Evolutionary conservation across 2,888 invertebrate species (phyloP).

Genomic region (Aromia moschata): DNA sequence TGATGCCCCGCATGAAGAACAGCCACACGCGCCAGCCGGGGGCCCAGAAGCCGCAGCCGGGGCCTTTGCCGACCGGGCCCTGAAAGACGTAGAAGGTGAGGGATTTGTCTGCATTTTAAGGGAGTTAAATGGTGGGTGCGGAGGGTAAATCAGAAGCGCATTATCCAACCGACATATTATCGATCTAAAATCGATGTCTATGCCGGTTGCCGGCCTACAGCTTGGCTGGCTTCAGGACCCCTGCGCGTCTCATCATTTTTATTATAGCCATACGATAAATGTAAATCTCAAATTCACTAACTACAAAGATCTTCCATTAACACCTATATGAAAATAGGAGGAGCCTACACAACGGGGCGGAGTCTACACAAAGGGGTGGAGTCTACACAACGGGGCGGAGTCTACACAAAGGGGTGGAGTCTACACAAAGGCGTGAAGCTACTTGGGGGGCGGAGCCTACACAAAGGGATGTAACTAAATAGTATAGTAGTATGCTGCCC

Average conservation of each 20-base stretch:
- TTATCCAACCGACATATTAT: conserved; percentile 44
- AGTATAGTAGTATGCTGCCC: too few relatives aligned
- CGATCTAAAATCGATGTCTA: conserved; percentile 48
- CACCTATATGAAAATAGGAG: too few relatives aligned
- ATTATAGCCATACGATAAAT: too few relatives aligned
- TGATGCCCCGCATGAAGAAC: conserved; percentile 99
- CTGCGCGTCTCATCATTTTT: conserved; percentile 47
- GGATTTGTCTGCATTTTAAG: not conserved
- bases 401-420: too few relatives aligned
- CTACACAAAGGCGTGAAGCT: too few relatives aligned
- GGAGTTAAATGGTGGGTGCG: not conserved
- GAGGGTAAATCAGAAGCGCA: conserved; percentile 37
- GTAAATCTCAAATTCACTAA: too few relatives aligned
- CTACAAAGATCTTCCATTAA: too few relatives aligned
- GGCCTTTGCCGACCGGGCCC: conserved; percentile 98
- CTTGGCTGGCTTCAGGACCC: conserved; percentile 49
- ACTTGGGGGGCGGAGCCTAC: too few relatives aligned
- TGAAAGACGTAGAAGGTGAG: conserved; percentile 54
- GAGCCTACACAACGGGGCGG: too few relatives aligned
- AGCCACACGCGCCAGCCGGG: conserved; percentile 99
- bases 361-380: too few relatives aligned
- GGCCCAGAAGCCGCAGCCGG: conserved; percentile 98
- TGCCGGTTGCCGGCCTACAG: conserved; percentile 48
- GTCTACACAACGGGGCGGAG: too few relatives aligned
- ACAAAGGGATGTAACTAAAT: too few relatives aligned